phyloP scores from a whole-genome alignment of 2,797 vertebrate species.

The Onychomys leucogaster region DNA sequence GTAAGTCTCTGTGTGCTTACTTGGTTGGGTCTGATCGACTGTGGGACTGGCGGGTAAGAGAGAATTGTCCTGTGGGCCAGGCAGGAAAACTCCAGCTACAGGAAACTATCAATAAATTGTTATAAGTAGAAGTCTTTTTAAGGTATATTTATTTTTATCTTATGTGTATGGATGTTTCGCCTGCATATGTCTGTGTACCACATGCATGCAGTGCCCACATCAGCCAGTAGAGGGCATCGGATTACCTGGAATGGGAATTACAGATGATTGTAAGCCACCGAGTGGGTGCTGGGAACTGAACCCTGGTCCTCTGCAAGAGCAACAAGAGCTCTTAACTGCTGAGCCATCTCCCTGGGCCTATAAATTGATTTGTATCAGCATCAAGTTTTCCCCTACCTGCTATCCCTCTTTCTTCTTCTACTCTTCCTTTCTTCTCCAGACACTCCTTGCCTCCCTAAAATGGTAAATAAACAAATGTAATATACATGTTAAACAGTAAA shows the following conservation, averaged over 20 bases:
- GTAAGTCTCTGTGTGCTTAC: no score
- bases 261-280: background rate
- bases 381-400: background rate
- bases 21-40: no score
- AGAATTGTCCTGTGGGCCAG: no score
- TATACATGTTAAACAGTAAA: background rate
- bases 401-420: background rate
- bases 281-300: background rate
- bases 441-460: background rate
- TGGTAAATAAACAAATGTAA: background rate
- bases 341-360: background rate
- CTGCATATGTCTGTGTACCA: no score
- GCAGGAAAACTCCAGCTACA: no score
- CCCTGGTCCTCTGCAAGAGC: background rate
- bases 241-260: background rate
- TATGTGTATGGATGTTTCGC: background rate
- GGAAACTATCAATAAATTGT: background rate
- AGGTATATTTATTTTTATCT: background rate
- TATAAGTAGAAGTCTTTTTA: background rate
- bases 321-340: background rate
- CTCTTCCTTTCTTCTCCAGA: background rate
- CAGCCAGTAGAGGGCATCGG: background rate
- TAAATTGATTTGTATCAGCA: background rate
- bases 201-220: background rate
- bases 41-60: no score